These are phyloP conservation scores for Microcebus griseorufus DNA, from an alignment of 2,113 vertebrate species.

Conservation along the genomic window DNA sequence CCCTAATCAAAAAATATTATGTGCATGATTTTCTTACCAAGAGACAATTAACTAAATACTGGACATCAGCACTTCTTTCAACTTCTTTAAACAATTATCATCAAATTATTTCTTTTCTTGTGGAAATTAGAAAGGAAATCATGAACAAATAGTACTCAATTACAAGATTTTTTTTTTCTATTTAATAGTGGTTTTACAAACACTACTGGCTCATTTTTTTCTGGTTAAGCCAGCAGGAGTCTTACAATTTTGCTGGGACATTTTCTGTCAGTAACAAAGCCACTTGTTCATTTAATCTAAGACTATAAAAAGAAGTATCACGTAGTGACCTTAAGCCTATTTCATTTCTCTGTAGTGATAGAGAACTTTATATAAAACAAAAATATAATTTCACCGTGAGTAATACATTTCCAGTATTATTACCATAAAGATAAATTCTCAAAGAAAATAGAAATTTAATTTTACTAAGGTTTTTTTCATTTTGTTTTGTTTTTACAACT, in stretches of 20 bases:
- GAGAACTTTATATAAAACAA: conserved; percentile 39
- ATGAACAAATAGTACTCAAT: not conserved
- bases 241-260: not conserved
- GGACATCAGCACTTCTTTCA: not conserved
- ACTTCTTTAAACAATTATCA: conserved; percentile 8
- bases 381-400: not conserved
- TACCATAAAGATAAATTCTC: conserved; percentile 17
- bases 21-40: not conserved
- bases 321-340: not conserved
- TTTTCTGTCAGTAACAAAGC: conserved; percentile 25
- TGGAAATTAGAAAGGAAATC: conserved; percentile 46
- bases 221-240: not conserved
- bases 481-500: conserved; percentile 46
- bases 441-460: conserved; percentile 15
- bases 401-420: conserved; percentile 39
- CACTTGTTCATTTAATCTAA: conserved; percentile 4
- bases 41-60: not conserved
- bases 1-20: not conserved
- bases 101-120: conserved; percentile 38
- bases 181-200: conserved; percentile 17
- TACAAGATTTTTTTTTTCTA: not conserved
- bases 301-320: not conserved
- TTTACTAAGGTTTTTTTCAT: not conserved
- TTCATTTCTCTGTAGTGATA: conserved; percentile 28
- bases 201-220: not conserved